These are phyloP conservation scores for Deilephila porcellus DNA, from an alignment of 2,888 invertebrate genomes.

Conservation along the genomic window DNA sequence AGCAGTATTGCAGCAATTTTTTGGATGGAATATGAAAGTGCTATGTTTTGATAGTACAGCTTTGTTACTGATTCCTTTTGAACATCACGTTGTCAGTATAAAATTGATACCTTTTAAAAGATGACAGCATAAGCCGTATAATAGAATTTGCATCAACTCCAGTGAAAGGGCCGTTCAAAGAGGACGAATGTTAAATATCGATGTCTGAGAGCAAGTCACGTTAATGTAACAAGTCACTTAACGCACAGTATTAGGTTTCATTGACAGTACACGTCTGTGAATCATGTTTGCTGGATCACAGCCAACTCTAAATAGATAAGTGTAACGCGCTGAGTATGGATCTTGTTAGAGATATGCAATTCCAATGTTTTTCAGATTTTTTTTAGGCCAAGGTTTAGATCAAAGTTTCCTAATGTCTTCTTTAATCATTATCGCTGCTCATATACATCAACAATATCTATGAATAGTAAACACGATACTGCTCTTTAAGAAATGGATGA, in stretches of 20 bases:
- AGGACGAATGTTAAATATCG: constrained; percentile 22
- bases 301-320: constrained; percentile 49
- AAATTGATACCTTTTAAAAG: not conserved
- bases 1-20: too few relatives aligned
- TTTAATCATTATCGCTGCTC: not conserved
- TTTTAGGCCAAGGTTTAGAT: not conserved
- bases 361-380: not conserved
- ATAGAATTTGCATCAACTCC: constrained; percentile 1
- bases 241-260: constrained; percentile 63
- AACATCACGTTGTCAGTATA: not conserved
- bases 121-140: constrained; percentile 8
- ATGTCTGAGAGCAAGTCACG: constrained; percentile 24
- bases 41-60: not conserved
- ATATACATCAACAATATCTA: too few relatives aligned
- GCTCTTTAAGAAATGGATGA: too few relatives aligned
- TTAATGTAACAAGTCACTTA: constrained; percentile 61
- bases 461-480: too few relatives aligned
- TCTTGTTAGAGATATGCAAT: constrained; percentile 5
- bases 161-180: constrained; percentile 13
- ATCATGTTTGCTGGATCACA: constrained; percentile 58
- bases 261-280: constrained; percentile 61
- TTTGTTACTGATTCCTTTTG: not conserved
- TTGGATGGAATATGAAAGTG: too few relatives aligned
- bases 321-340: constrained; percentile 19
- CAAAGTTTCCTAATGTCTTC: not conserved